Conservation (phyloP, 2,113 vertebrate species). For the Talpa occidentalis region DNA sequence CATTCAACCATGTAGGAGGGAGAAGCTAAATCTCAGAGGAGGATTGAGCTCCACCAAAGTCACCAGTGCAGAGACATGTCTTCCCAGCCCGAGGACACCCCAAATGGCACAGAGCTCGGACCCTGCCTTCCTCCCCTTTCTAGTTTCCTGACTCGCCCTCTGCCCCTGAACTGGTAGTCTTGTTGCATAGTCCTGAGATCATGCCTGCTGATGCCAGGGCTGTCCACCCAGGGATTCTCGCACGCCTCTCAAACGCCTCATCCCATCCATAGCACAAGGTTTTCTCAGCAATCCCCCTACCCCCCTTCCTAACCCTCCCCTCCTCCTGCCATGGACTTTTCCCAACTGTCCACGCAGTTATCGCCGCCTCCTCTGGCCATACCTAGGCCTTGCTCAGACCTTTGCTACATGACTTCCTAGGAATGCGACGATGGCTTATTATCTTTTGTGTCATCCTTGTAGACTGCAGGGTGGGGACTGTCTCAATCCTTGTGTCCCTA, state of each 20-base stretch:
- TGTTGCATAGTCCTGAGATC: background rate
- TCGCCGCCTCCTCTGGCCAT: no score
- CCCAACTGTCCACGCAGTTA: no score
- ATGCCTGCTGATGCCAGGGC: background rate
- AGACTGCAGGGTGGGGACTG: background rate
- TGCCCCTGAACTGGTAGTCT: background rate
- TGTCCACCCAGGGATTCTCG: background rate
- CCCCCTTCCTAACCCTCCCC: no score
- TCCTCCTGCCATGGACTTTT: background rate
- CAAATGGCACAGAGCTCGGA: background rate
- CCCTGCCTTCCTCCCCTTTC: background rate
- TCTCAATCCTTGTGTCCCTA: background rate
- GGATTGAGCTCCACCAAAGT: background rate
- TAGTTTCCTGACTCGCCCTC: background rate
- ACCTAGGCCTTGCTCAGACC: rapidly evolving
- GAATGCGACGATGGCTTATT: background rate
- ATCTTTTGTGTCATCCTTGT: background rate
- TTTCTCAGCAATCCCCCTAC: no score
- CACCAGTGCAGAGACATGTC: background rate
- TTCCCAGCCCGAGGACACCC: background rate
- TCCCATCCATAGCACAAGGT: background rate
- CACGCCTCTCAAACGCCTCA: background rate
- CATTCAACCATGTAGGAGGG: background rate
- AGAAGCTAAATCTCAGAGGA: background rate
- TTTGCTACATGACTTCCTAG: background rate